Conservation (phyloP, 2,113 vertebrate species). For the Paradisaea rubra region DNA sequence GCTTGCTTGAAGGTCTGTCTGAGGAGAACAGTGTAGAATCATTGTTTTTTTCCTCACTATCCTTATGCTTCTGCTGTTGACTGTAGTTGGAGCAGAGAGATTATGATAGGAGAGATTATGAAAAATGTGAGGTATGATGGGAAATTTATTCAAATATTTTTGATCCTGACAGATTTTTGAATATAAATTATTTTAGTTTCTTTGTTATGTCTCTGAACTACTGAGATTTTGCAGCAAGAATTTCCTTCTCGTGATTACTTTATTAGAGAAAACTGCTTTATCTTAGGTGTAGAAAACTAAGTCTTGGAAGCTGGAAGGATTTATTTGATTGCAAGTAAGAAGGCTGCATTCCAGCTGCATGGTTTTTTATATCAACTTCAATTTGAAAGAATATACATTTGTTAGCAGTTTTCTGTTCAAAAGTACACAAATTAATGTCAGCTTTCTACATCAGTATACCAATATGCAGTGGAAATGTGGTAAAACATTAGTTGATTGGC, state of each 20-base stretch:
- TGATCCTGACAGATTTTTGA: neutral
- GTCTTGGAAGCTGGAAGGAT: neutral
- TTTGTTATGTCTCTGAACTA: neutral
- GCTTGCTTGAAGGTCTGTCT: neutral
- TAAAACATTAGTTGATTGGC: neutral
- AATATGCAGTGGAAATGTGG: neutral
- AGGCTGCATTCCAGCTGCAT: neutral
- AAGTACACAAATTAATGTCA: neutral
- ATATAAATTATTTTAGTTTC: neutral
- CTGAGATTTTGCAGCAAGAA: neutral
- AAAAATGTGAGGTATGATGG: accelerated
- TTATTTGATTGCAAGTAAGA: neutral
- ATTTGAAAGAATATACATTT: neutral
- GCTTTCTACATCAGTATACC: neutral
- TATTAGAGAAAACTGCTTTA: neutral
- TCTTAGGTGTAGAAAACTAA: neutral
- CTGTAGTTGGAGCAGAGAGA: neutral
- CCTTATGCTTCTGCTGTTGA: neutral
- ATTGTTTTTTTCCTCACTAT: neutral
- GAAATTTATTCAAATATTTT: neutral
- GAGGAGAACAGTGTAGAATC: neutral
- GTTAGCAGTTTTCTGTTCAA: neutral
- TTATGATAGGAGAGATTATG: neutral
- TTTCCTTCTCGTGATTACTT: neutral
- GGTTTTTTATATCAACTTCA: neutral